A percentile compares a stretch with the other conserved stretches of the same genome.
phyloP scores from a whole-genome alignment of 92 coral and sea anemone genomes.

The Muricea muricata region DNA sequence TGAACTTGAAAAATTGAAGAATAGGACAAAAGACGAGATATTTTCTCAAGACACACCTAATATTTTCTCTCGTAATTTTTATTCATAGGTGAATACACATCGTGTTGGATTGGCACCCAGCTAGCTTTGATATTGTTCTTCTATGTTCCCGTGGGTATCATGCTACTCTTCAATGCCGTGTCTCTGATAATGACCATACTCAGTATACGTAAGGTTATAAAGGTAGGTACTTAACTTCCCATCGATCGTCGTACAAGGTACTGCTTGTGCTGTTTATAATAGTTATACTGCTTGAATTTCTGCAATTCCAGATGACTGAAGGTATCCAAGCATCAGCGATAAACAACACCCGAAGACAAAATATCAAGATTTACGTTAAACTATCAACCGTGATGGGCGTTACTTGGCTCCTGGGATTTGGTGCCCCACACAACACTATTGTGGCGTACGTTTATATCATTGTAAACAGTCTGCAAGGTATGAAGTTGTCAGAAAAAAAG shows the following conservation, averaged over 20 bases:
- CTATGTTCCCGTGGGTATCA: slow-evolving; percentile 60
- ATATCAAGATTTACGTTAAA: slow-evolving; percentile 49
- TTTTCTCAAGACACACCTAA: background rate
- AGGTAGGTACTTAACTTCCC: no score
- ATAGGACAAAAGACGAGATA: background rate
- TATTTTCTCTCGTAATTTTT: background rate
- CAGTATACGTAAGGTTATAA: slow-evolving; percentile 48
- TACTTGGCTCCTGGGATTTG: slow-evolving; percentile 69
- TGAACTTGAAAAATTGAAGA: background rate
- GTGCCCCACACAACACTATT: background rate
- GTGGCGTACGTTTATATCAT: slow-evolving; percentile 48
- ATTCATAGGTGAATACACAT: slow-evolving; percentile 8
- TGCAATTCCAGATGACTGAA: slow-evolving; percentile 24
- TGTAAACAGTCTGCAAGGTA: slow-evolving; percentile 70
- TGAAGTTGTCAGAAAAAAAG: background rate
- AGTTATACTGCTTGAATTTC: no score
- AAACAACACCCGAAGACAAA: background rate
- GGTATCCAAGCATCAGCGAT: background rate
- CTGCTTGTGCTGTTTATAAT: no score
- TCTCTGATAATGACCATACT: slow-evolving; percentile 47
- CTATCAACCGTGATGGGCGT: slow-evolving; percentile 65
- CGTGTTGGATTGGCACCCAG: slow-evolving; percentile 67
- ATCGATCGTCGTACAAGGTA: no score
- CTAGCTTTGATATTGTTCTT: slow-evolving; percentile 56
- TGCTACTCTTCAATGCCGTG: slow-evolving; percentile 44